Evolutionary conservation across 2,888 invertebrate species (phyloP).

Genomic region (Portevinia maculata): DNA sequence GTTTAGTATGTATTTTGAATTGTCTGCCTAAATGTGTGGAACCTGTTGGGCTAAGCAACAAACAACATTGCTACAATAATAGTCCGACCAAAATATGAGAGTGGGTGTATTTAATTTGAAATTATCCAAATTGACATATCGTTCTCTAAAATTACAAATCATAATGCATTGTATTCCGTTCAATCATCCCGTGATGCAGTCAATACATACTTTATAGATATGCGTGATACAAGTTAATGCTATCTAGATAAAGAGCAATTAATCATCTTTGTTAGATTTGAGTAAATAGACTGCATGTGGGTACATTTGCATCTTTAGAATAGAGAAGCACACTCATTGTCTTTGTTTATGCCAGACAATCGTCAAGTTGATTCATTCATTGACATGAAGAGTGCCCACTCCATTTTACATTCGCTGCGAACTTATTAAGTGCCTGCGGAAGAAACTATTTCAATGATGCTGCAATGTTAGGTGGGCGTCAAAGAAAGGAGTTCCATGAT

Average conservation of each 20-base stretch:
- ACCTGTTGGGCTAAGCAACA: too few relatives aligned
- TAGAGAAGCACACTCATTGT: conserved; percentile 16
- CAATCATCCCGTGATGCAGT: not conserved
- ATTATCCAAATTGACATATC: conserved; percentile 1
- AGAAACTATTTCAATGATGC: not conserved
- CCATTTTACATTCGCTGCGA: not conserved
- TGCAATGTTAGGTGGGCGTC: not conserved
- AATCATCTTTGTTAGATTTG: conserved; percentile 35
- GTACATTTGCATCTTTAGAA: conserved; percentile 10
- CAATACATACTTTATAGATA: conserved; percentile 27
- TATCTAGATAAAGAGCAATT: conserved; percentile 28
- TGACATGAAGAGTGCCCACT: conserved; percentile 17
- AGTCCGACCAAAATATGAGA: not conserved
- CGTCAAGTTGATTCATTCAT: conserved; percentile 26
- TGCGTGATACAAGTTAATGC: conserved; percentile 21
- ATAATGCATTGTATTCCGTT: not conserved
- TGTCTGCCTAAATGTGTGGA: too few relatives aligned
- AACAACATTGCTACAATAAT: too few relatives aligned
- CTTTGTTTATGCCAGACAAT: conserved; percentile 18
- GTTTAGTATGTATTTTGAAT: too few relatives aligned
- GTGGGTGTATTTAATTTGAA: not conserved
- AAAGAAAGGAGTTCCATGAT: not conserved
- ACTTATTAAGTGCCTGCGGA: not conserved
- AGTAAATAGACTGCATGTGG: conserved; percentile 9
- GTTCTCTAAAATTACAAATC: conserved; percentile 2